A percentile compares a stretch with the other conserved stretches of the same genome.
These are phyloP conservation scores for Conchocele bisecta DNA, from an alignment of 2,888 invertebrate genomes.

Conservation along the genomic window DNA sequence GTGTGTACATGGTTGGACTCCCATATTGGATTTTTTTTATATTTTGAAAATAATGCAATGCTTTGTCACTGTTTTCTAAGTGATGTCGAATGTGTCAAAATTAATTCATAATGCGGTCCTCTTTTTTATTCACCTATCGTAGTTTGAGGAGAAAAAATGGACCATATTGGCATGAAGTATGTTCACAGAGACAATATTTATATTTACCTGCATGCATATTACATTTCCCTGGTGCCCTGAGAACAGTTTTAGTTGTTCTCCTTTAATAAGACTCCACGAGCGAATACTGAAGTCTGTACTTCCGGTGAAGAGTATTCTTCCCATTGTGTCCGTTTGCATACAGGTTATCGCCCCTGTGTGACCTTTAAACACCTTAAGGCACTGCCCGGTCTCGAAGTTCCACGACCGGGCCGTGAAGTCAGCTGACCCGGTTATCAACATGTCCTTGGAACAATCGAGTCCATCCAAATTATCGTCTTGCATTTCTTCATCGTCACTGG, in stretches of 20 bases:
- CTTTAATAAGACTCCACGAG: slow-evolving; percentile 83
- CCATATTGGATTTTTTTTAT: too few relatives aligned
- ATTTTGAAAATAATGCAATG: too few relatives aligned
- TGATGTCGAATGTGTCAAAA: too few relatives aligned
- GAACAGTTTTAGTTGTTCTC: slow-evolving; percentile 81
- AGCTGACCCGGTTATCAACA: slow-evolving; percentile 82
- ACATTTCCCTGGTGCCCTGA: slow-evolving; percentile 83
- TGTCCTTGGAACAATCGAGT: slow-evolving; percentile 77
- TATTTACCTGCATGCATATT: slow-evolving; percentile 83
- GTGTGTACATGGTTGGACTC: too few relatives aligned
- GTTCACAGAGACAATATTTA: too few relatives aligned
- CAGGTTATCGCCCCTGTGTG: slow-evolving; percentile 84
- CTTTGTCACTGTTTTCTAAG: too few relatives aligned
- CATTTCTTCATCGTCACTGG: slow-evolving; percentile 80
- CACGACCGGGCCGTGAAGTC: slow-evolving; percentile 82
- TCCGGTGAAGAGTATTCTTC: slow-evolving; percentile 83
- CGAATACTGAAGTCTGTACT: slow-evolving; percentile 83
- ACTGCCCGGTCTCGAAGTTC: slow-evolving; percentile 82
- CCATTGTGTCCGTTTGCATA: slow-evolving; percentile 83
- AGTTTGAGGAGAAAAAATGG: too few relatives aligned
- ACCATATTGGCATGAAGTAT: too few relatives aligned
- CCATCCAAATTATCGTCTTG: slow-evolving; percentile 67
- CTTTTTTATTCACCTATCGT: too few relatives aligned
- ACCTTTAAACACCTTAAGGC: slow-evolving; percentile 81
- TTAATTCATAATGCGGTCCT: too few relatives aligned